Conservation (phyloP, 2,113 vertebrate species). For the Pseudonaja textilis region DNA sequence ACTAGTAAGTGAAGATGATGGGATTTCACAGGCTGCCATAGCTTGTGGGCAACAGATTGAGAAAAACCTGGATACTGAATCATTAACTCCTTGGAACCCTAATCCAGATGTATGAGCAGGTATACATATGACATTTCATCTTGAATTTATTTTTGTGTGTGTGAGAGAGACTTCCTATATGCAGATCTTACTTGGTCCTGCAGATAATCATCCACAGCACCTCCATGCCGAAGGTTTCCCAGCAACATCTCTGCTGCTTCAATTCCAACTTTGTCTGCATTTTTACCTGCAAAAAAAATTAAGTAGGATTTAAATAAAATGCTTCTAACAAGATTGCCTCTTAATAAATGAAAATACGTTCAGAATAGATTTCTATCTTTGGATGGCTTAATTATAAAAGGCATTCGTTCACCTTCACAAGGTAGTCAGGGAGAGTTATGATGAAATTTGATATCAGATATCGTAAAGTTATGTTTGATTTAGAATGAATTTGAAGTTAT, state of each 20-base stretch:
- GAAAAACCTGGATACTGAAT: background rate
- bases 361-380: background rate
- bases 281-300: constrained; percentile 74
- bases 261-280: constrained; percentile 87
- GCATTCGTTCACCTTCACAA: background rate
- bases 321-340: background rate
- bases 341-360: background rate
- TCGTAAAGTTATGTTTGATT: background rate
- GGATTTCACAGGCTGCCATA: background rate
- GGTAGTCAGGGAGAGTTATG: background rate
- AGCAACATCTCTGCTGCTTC: constrained; percentile 94
- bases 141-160: background rate
- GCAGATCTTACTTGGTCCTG: constrained; percentile 88
- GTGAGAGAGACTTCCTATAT: background rate
- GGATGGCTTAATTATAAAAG: background rate
- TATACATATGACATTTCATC: background rate
- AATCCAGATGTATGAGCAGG: background rate
- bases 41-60: background rate
- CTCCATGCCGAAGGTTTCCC: constrained; percentile 89
- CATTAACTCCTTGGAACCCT: background rate
- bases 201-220: constrained; percentile 93
- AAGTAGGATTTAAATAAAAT: background rate
- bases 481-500: background rate
- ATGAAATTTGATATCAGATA: background rate
- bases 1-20: background rate